Base-by-base conservation (phyloP, 1,140 invertebrate genomes). In the Scaptomyza montana region DNA sequence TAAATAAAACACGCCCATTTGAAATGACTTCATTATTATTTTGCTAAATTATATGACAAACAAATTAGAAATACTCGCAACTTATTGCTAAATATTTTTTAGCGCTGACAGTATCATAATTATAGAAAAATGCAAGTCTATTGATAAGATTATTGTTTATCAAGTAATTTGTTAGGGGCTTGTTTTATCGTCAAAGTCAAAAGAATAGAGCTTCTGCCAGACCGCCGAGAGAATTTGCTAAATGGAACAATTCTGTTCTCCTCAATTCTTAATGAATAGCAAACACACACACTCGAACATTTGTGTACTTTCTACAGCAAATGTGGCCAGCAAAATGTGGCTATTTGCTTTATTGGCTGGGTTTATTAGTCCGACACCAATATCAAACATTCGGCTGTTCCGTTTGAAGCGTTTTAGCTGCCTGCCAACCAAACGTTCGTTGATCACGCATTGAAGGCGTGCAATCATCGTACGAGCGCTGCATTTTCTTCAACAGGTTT, bases 401-500 rank as follows among this genome's bases (percentile, higher is more conserved):
- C 3, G 30, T 25, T 25, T 25, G 21, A 30, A 10, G 10, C 9
- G 36, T 39, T 39, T 9, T 39, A 30, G 63, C 77, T 63, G 75
- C 50, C 2, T 25, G 33, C 33, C 33, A 36, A 36, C 33, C 33
- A 36, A 63, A 59, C 54, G 56, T 43, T 69, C 55, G 39, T 7
- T 16, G 80, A 85, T 86, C 81, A 86, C 81, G 81, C 81, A 67
- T 77, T 45, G 75, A 74, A 68, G 75, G 84, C 84, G 81, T 87
- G 82, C 60, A 71, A 71, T 76, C 63, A 55, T 66, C 49, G 60
- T 9, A 36, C 33, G 33, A 9, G 45, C 51, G 66, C 74, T 89
- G 82, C 82, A 87, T 87, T 87, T 87, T 89, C 84, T 79, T 89
- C 57, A 87, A 87, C 82, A 89, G 82, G 82, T 87, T 81, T 81